Evolutionary conservation across 2,888 invertebrate species (phyloP).

Genomic region (Drosophila paracracens): DNA sequence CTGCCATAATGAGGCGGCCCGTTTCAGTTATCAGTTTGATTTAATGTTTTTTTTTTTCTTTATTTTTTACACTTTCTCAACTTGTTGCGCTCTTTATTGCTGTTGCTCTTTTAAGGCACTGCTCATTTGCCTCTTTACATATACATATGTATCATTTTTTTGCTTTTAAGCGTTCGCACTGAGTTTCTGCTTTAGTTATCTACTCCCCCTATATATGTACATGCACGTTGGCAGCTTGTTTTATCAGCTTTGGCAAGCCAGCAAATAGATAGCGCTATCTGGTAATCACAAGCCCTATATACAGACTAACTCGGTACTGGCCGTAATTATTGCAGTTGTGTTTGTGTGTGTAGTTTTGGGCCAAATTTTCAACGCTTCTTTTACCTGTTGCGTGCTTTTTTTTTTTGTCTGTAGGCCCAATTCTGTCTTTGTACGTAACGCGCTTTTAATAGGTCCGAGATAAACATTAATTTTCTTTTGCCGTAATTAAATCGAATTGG

Average conservation of each 20-base stretch:
- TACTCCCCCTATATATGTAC: slow-evolving; percentile 1
- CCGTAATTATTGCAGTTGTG: slow-evolving; percentile 36
- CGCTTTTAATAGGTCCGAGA: slow-evolving; percentile 60
- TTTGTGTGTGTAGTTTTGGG: slow-evolving; percentile 59
- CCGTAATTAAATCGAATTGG: slow-evolving; percentile 21
- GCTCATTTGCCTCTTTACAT: slow-evolving; percentile 44
- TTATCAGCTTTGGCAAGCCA: slow-evolving; percentile 79
- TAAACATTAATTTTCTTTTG: slow-evolving; percentile 12
- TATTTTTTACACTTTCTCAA: slow-evolving; percentile 45
- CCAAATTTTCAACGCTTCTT: slow-evolving; percentile 46
- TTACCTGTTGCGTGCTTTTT: slow-evolving; percentile 66
- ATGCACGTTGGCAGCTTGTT: slow-evolving; percentile 25
- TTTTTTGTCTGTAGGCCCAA: slow-evolving; percentile 12
- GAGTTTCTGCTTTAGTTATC: slow-evolving; percentile 37
- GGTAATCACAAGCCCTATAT: slow-evolving; percentile 52
- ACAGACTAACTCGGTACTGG: slow-evolving; percentile 7
- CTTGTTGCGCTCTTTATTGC: slow-evolving; percentile 60
- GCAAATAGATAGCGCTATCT: slow-evolving; percentile 60
- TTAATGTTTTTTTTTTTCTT: slow-evolving; percentile 10
- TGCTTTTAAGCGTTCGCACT: slow-evolving; percentile 21
- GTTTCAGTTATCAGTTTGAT: slow-evolving; percentile 48
- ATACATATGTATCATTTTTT: background rate
- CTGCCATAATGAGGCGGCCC: slow-evolving; percentile 64
- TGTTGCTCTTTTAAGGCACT: slow-evolving; percentile 32
- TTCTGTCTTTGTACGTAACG: slow-evolving; percentile 54